A percentile compares a stretch with the other conserved stretches of the same genome.
Conservation (phyloP, 2,113 vertebrate genomes). For the Ivindomyrus marchei region DNA sequence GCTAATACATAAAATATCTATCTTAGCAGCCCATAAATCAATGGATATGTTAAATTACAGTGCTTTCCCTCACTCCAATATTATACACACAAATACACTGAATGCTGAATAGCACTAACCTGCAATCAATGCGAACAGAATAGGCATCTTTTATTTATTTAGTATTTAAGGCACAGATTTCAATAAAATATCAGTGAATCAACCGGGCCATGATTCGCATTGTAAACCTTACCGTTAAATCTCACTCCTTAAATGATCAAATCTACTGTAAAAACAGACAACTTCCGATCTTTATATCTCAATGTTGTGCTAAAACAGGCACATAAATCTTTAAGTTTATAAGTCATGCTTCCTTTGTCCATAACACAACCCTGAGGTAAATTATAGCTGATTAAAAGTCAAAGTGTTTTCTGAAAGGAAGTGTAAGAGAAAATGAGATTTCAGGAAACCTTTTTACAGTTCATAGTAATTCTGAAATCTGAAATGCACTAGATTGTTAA, state of each 20-base stretch:
- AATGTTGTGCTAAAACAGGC: background rate
- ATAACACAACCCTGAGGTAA: background rate
- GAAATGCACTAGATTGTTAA: background rate
- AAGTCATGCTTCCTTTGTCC: background rate
- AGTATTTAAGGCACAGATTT: constrained; percentile 1
- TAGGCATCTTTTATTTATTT: background rate
- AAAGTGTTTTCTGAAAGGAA: background rate
- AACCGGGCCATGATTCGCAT: background rate
- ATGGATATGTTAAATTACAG: background rate
- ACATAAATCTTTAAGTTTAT: background rate
- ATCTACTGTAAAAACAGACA: background rate
- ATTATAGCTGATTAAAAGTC: background rate
- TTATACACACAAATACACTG: background rate
- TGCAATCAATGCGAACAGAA: background rate
- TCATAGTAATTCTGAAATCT: background rate
- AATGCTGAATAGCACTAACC: background rate
- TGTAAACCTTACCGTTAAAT: background rate
- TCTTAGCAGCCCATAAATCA: background rate
- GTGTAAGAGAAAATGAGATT: background rate
- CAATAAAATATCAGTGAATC: background rate
- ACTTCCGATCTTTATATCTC: background rate
- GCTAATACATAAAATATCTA: background rate
- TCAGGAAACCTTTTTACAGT: background rate
- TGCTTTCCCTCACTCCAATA: background rate
- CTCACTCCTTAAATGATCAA: background rate